phyloP scores from a whole-genome alignment of 2,888 invertebrate genomes.

The Prenolepis imparis region DNA sequence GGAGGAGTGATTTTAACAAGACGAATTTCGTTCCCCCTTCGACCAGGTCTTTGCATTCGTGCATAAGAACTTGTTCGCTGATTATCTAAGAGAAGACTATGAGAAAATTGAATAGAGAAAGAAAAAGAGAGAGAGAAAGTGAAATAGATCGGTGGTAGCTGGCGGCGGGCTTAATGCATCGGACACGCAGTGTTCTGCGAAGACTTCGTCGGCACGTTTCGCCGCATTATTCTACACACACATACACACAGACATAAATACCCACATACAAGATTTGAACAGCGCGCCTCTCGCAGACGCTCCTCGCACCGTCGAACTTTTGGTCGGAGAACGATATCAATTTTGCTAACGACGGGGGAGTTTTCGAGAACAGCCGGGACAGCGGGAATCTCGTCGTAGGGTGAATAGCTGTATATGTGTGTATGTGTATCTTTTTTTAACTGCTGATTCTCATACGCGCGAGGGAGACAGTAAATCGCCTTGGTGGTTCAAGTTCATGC shows the following conservation, averaged over 20 bases:
- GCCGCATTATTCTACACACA: not conserved
- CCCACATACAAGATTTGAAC: not conserved
- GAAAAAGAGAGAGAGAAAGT: not conserved
- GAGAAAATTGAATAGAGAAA: not conserved
- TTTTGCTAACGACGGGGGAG: conserved; percentile 77
- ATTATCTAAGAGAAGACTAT: not conserved
- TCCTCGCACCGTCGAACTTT: conserved; percentile 64
- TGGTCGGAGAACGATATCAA: conserved; percentile 76
- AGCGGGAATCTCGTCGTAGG: conserved; percentile 12
- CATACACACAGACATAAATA: not conserved
- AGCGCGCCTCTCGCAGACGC: conserved; percentile 39
- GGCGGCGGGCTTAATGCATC: conserved; percentile 26
- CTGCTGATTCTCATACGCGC: conserved; percentile 10
- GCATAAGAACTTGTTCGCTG: conserved; percentile 24
- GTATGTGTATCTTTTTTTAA: conserved; percentile 28
- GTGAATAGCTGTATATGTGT: conserved; percentile 51
- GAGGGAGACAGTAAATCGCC: not conserved
- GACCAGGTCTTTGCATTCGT: not conserved
- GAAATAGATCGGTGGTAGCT: not conserved
- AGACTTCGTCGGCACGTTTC: conserved; percentile 15
- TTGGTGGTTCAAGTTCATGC: conserved; percentile 48
- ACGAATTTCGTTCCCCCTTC: not conserved
- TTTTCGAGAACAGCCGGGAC: conserved; percentile 55
- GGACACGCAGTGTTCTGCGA: not conserved
- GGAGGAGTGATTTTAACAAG: not conserved